These are phyloP conservation scores for Drosophila persimilis DNA, from an alignment of 1,140 invertebrate species.

Conservation along the genomic window DNA sequence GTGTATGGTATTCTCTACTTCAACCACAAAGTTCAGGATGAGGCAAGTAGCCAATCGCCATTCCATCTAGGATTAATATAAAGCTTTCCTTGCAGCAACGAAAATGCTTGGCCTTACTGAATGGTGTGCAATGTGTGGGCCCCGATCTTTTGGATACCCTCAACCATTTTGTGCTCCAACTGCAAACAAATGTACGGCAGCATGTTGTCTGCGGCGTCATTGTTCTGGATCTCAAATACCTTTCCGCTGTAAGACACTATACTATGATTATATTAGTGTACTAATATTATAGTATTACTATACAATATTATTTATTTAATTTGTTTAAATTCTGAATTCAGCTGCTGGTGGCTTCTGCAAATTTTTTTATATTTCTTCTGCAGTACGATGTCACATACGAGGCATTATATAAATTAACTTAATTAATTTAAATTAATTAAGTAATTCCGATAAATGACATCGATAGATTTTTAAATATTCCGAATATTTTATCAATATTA, in stretches of 20 bases:
- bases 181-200: conserved; percentile 40
- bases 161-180: conserved; percentile 48
- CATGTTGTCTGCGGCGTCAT: conserved; percentile 55
- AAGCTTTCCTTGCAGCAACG: conserved; percentile 33
- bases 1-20: conserved; percentile 62
- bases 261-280: too few relatives aligned
- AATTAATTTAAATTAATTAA: too few relatives aligned
- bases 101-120: conserved; percentile 39
- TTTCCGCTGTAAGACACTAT: conserved; percentile 43
- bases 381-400: conserved; percentile 77
- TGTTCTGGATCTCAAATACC: conserved; percentile 46
- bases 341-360: conserved; percentile 60
- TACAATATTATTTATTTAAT: too few relatives aligned
- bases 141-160: conserved; percentile 49
- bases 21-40: conserved; percentile 41
- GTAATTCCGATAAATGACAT: too few relatives aligned
- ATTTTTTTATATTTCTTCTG: conserved; percentile 71
- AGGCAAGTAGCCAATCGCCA: conserved; percentile 12
- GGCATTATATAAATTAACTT: too few relatives aligned
- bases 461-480: too few relatives aligned
- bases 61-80: not conserved
- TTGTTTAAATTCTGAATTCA: conserved; percentile 2
- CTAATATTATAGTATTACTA: too few relatives aligned
- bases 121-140: not conserved
- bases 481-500: too few relatives aligned